A percentile compares a stretch with the other conserved stretches of the same genome.
Conservation (phyloP, 2,797 vertebrate species). For the Darevskia mixta region DNA sequence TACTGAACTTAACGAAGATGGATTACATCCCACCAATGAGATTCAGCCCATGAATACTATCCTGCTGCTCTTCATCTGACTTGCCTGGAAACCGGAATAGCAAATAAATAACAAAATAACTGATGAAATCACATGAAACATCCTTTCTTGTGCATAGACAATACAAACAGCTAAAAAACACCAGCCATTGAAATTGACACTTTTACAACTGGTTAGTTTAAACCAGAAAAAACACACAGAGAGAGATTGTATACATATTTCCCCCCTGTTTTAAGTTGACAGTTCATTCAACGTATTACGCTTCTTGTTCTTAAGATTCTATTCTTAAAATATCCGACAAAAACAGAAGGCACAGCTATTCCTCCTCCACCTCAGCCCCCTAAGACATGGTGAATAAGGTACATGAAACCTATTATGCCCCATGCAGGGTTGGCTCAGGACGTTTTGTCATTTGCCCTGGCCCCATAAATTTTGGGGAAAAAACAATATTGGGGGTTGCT, state of each 20-base stretch:
- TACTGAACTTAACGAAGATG: constrained; percentile 86
- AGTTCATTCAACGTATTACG: not conserved
- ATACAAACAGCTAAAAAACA: constrained; percentile 27
- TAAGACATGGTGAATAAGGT: not conserved
- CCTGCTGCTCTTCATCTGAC: constrained; percentile 84
- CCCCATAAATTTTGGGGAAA: not conserved
- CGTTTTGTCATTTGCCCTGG: too few species aligned
- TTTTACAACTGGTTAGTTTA: not conserved
- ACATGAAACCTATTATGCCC: too few species aligned
- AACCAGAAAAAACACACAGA: not conserved
- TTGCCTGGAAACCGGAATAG: constrained; percentile 75
- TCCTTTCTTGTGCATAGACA: constrained; percentile 45
- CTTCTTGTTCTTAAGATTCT: not conserved
- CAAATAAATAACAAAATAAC: constrained; percentile 72
- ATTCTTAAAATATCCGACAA: not conserved
- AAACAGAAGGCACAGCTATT: not conserved
- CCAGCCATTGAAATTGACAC: not conserved
- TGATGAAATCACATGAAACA: constrained; percentile 67
- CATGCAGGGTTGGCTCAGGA: too few species aligned
- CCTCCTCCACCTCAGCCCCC: not conserved
- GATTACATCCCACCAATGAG: constrained; percentile 81
- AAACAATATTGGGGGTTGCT: not conserved
- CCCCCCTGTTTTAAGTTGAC: not conserved
- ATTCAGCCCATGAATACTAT: constrained; percentile 81
- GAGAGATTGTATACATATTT: not conserved